phyloP scores from a whole-genome alignment of 1,140 invertebrate species.

The Mamestra configurata region DNA sequence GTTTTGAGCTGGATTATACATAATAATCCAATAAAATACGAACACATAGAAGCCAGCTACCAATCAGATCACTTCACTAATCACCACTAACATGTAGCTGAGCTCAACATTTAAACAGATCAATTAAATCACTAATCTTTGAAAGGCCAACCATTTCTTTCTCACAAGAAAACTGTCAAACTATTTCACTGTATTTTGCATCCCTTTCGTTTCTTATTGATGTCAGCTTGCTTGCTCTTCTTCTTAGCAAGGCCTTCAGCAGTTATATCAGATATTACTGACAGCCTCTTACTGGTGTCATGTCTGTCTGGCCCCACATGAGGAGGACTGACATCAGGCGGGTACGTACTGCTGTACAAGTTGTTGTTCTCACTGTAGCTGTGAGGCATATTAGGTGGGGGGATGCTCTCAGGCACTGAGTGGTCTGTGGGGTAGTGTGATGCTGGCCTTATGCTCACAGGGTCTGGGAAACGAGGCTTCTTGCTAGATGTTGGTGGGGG shows the following conservation, averaged over 20 bases:
- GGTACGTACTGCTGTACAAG: conserved; percentile 74
- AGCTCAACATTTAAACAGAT: conserved; percentile 10
- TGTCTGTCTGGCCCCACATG: conserved; percentile 60
- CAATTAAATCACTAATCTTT: conserved; percentile 49
- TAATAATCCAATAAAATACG: background rate
- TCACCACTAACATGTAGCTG: background rate
- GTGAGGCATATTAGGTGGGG: conserved; percentile 63
- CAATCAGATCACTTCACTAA: conserved; percentile 14
- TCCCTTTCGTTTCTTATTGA: conserved; percentile 80
- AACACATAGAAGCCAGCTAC: conserved; percentile 3
- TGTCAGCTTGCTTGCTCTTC: conserved; percentile 77
- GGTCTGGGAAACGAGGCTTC: conserved; percentile 84
- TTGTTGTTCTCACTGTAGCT: conserved; percentile 83
- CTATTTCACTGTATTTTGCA: conserved; percentile 78
- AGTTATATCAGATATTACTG: conserved; percentile 85
- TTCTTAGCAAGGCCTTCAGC: conserved; percentile 81
- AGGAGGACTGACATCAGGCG: conserved; percentile 65
- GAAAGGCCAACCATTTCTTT: conserved; percentile 11
- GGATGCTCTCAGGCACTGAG: conserved; percentile 43
- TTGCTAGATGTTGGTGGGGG: conserved; percentile 77
- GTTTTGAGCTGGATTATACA: background rate
- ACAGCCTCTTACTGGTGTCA: conserved; percentile 78
- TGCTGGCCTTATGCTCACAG: conserved; percentile 81
- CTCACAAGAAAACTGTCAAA: conserved; percentile 43
- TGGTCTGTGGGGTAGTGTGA: conserved; percentile 82